Percentiles rank a stretch among this genome's conserved stretches.
These are phyloP conservation scores for Cichlasoma orientale DNA, from an alignment of 2,797 vertebrate genomes.

Conservation along the genomic window DNA sequence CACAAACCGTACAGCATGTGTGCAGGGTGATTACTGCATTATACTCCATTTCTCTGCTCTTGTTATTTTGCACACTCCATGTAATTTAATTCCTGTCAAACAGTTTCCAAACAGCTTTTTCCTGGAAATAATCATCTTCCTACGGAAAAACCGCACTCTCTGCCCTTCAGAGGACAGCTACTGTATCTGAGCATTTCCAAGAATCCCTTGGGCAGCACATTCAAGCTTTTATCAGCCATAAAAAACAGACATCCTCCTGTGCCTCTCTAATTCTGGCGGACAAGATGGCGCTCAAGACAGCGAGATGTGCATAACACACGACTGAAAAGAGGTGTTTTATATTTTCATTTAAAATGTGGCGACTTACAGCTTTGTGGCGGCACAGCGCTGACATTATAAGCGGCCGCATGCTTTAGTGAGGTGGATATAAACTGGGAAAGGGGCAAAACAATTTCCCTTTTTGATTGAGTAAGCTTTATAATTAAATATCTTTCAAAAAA, in stretches of 20 bases:
- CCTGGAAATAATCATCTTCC: background rate
- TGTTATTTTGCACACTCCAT: background rate
- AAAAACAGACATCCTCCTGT: background rate
- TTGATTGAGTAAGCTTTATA: background rate
- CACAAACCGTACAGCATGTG: background rate
- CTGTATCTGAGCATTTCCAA: slow-evolving; percentile 4
- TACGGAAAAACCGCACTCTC: slow-evolving; percentile 5
- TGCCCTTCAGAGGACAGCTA: background rate
- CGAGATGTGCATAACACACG: background rate
- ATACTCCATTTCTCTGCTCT: background rate
- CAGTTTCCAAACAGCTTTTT: slow-evolving; percentile 6
- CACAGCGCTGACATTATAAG: background rate
- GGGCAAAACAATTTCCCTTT: background rate
- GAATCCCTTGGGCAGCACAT: slow-evolving; percentile 10
- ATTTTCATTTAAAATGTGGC: background rate
- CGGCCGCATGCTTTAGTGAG: background rate
- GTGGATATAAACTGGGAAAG: background rate
- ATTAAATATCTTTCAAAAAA: accelerated
- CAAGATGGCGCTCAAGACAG: background rate
- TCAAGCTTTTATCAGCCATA: slow-evolving; percentile 19
- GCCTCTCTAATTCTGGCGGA: background rate
- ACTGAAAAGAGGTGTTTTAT: background rate
- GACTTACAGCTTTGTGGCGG: background rate
- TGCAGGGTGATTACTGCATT: background rate
- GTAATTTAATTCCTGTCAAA: background rate